Percentiles rank a stretch among this genome's conserved stretches.
These are phyloP conservation scores for Pogonomyrmex barbatus DNA, from an alignment of 1,140 invertebrate species.

Conservation along the genomic window DNA sequence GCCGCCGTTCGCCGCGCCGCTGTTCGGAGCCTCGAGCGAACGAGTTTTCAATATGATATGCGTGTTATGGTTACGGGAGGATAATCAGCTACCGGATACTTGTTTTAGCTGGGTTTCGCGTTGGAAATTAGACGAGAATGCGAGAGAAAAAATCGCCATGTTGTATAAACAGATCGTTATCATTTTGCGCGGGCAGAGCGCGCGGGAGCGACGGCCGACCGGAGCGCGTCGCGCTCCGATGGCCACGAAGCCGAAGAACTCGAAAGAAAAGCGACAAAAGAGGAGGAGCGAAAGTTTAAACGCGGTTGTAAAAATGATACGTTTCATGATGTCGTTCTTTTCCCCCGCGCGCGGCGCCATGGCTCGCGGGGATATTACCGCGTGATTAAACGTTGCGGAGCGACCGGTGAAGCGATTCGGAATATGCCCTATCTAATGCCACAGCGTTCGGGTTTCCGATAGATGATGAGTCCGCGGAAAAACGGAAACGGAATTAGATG, in stretches of 20 bases:
- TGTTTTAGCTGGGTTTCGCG: constrained; percentile 57
- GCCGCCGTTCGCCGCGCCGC: background rate
- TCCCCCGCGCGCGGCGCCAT: background rate
- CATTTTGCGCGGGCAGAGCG: constrained; percentile 35
- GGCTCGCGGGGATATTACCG: background rate
- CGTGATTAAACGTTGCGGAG: background rate
- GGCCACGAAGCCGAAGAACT: constrained; percentile 30
- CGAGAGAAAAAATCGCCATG: constrained; percentile 54
- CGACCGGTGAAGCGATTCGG: background rate
- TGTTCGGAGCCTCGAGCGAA: constrained; percentile 34
- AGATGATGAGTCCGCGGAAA: background rate
- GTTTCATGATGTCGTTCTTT: background rate
- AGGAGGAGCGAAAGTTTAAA: constrained; percentile 50
- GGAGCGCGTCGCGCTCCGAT: constrained; percentile 42
- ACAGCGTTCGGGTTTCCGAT: background rate
- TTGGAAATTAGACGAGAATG: constrained; percentile 69
- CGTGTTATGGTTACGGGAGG: constrained; percentile 74
- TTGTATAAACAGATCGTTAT: constrained; percentile 64
- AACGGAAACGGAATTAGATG: background rate
- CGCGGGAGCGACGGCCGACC: constrained; percentile 42
- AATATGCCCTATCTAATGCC: constrained; percentile 6
- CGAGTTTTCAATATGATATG: constrained; percentile 68
- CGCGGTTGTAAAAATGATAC: background rate
- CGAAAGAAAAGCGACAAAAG: constrained; percentile 52
- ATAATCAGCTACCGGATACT: constrained; percentile 75